Evolutionary conservation across 2,797 vertebrate species (phyloP).

Genomic region (Mus spretus): DNA sequence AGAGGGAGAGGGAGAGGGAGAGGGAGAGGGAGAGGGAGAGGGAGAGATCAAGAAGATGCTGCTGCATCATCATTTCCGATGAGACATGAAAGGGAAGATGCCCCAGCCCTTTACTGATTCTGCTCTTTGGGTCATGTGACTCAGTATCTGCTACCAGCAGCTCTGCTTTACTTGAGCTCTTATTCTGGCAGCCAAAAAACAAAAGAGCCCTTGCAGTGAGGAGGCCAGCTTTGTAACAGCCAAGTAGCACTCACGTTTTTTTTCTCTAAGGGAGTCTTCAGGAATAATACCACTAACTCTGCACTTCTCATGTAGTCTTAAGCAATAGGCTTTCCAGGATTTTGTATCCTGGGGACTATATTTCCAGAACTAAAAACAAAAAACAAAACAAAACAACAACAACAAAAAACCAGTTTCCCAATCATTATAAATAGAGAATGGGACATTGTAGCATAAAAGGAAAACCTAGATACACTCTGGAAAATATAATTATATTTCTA

Average conservation of each 20-base stretch:
- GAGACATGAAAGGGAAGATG: background rate
- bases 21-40: too few species aligned
- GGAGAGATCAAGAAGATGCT: background rate
- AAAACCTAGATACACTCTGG: background rate
- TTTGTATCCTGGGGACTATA: background rate
- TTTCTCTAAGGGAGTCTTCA: conserved; percentile 24
- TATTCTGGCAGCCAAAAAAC: background rate
- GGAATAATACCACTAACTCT: background rate
- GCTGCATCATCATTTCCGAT: background rate
- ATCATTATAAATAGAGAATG: background rate
- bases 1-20: background rate
- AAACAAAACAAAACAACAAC: background rate
- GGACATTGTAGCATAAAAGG: background rate
- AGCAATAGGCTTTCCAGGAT: background rate
- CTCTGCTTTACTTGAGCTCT: background rate
- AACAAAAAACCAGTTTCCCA: background rate
- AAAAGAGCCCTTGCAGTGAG: background rate
- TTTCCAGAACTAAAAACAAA: conserved; percentile 15
- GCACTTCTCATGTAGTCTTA: background rate
- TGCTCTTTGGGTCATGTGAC: background rate
- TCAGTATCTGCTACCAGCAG: background rate
- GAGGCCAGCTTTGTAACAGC: background rate
- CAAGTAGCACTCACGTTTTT: background rate
- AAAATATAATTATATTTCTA: background rate
- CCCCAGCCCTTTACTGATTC: background rate